Evolutionary conservation across 1,140 invertebrate species (phyloP).

Genomic region (Oryzaephilus surinamensis): DNA sequence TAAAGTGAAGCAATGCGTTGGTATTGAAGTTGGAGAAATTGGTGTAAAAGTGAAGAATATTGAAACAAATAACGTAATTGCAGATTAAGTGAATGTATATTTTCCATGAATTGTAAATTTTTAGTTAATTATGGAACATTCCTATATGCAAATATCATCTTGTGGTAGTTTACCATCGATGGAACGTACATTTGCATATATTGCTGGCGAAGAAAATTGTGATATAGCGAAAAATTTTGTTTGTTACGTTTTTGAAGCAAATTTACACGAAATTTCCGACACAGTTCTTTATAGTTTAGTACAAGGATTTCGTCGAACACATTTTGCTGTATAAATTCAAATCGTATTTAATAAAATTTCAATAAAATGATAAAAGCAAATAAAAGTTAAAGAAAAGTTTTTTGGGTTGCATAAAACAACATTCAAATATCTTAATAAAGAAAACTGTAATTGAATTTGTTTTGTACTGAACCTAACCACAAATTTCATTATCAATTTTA

Average conservation of each 20-base stretch:
- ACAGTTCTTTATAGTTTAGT: constrained; percentile 37
- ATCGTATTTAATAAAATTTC: no score
- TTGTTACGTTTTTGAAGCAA: constrained; percentile 45
- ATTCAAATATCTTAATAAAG: neutral
- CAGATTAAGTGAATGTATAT: constrained; percentile 2
- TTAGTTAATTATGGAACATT: constrained; percentile 42
- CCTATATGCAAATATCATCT: constrained; percentile 54
- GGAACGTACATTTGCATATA: constrained; percentile 50
- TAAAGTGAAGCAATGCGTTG: constrained; percentile 3
- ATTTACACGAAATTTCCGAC: constrained; percentile 37
- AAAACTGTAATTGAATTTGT: neutral
- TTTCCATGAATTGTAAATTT: no score
- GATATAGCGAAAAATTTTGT: constrained; percentile 44
- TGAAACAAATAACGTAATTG: constrained; percentile 31
- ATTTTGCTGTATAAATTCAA: no score
- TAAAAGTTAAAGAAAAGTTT: no score
- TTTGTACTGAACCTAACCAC: neutral
- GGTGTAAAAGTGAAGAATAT: constrained; percentile 38
- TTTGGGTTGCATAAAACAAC: no score
- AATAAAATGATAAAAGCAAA: no score
- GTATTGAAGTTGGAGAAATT: constrained; percentile 44
- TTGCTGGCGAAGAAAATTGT: constrained; percentile 48
- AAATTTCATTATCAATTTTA: neutral
- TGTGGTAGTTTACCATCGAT: constrained; percentile 46
- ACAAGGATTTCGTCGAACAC: no score